Percentiles rank a stretch among this genome's conserved stretches.
Conservation (phyloP, 2,113 vertebrate species). For the Limnothrissa miodon region DNA sequence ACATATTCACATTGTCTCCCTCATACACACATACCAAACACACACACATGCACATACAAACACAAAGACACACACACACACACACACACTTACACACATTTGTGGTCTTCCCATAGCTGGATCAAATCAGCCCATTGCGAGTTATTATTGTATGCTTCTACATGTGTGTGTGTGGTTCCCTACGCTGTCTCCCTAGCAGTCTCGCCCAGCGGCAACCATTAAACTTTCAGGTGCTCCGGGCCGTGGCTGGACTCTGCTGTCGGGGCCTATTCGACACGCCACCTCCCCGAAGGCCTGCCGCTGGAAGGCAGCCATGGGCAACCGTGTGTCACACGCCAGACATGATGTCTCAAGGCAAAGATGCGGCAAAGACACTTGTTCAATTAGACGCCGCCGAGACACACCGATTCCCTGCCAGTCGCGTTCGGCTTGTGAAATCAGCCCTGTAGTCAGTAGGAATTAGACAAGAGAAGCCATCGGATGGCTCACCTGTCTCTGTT, state of each 20-base stretch:
- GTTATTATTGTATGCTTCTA: too few species aligned
- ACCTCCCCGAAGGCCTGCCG: constrained; percentile 55
- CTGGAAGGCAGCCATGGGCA: constrained; percentile 74
- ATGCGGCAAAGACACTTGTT: constrained; percentile 62
- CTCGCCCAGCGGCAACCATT: constrained; percentile 59
- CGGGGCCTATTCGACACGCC: constrained; percentile 57
- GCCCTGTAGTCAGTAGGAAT: background rate
- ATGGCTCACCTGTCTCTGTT: too few species aligned
- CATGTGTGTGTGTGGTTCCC: constrained; percentile 49
- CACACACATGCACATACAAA: constrained; percentile 8
- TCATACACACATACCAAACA: background rate
- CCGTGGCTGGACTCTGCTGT: constrained; percentile 41
- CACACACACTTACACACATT: too few species aligned
- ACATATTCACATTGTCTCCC: background rate
- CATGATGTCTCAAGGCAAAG: constrained; percentile 62
- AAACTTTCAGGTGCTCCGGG: constrained; percentile 71
- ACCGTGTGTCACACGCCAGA: constrained; percentile 68
- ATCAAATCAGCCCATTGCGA: constrained; percentile 34
- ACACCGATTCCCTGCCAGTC: background rate
- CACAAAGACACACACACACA: background rate
- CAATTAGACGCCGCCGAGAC: constrained; percentile 61
- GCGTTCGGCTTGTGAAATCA: background rate
- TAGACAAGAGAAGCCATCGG: background rate
- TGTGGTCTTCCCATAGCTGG: background rate
- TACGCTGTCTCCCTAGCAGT: constrained; percentile 46